phyloP scores from a whole-genome alignment of 2,888 invertebrate species.

The Polia nebulosa region DNA sequence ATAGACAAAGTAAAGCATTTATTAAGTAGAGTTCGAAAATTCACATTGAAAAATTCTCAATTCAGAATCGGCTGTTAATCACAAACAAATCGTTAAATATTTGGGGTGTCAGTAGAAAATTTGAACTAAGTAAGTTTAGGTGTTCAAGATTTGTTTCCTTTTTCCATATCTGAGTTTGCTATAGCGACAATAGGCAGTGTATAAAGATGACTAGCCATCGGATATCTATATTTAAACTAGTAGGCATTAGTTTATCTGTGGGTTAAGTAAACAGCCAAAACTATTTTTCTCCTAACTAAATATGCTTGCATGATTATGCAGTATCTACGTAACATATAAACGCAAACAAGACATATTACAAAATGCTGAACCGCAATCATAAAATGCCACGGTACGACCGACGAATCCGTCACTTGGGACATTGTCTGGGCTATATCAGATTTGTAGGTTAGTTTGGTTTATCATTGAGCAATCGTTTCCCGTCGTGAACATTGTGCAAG shows the following conservation, averaged over 20 bases:
- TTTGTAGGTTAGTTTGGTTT: constrained; percentile 59
- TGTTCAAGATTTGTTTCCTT: no score
- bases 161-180: no score
- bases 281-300: background rate
- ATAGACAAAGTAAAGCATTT: no score
- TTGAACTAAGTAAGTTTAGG: no score
- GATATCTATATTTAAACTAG: no score
- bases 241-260: no score
- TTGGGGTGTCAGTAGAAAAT: no score
- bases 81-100: no score
- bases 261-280: constrained; percentile 2
- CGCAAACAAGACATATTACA: constrained; percentile 21
- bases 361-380: constrained; percentile 34
- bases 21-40: no score
- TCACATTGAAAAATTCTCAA: no score
- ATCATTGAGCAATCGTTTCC: constrained; percentile 57
- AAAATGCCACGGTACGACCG: constrained; percentile 34
- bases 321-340: background rate
- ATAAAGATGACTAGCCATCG: background rate
- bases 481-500: constrained; percentile 43
- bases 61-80: no score
- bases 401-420: constrained; percentile 52
- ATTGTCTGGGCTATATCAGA: constrained; percentile 58
- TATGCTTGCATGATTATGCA: background rate
- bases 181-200: background rate